Base-by-base conservation (phyloP, 2,113 vertebrate species). In the Mastomys coucha region DNA sequence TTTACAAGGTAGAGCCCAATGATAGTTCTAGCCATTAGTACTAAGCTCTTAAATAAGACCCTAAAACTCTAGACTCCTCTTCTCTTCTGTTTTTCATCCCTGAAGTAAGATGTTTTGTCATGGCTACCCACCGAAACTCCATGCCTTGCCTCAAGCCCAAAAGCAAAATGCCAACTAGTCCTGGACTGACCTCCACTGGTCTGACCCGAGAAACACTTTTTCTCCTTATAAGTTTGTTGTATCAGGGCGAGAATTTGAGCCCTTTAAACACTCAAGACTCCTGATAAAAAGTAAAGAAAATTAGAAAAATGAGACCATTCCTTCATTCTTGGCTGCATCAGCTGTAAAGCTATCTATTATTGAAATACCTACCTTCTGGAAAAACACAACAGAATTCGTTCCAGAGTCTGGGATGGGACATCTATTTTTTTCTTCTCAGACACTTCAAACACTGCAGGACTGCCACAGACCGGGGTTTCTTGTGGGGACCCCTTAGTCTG, bases 301-400 rank as follows among this genome's bases (percentile, higher is more conserved):
- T 70, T n/a, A 69, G 2, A 2, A 88, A 31, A 19, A 20, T 33
- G 67, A 31, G 60, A 72, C 63, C 45, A 3, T 42, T 86, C n/a
- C 65, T 69, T 60, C 22, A 51, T 5, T 26, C 17, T 17, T 53
- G 51, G 7, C 16, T 5, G 2, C 8, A 60, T 53, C 20, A 65
- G 39, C 20, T 91, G 22, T 5, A 42, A 72, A 73, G 65, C 28
- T 33, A 13, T 67, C 65, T 12, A 33, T 33, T 69, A 69, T 6
- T n/a, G 7, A 5, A 7, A 17, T 16, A 36, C 13, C 4, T 51
- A 1, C 17, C 17, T 58, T 72, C n/a, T 14, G 9, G 1, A 22
- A 33, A 80, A 14, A 31, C 7, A 89, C 13, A 63, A 5, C 4
- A 39, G 77, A 69, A 36, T 19, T 28, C 20, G 75, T 72, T 78